Evolutionary conservation across 2,797 vertebrate species (phyloP).

Genomic region (Hypotaenidia okinawae): DNA sequence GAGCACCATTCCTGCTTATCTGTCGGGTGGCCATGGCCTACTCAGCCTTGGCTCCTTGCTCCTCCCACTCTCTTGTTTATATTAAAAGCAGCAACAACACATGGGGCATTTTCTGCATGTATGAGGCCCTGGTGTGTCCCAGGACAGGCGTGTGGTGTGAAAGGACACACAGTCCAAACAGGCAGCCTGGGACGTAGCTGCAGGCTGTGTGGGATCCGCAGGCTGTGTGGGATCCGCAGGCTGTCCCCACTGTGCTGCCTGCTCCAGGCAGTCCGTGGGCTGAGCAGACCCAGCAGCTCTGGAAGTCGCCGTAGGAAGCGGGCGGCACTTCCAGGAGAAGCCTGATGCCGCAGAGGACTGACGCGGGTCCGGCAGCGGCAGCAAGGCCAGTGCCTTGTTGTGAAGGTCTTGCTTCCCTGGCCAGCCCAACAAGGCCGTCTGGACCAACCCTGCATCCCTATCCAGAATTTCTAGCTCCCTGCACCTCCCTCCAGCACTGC

Average conservation of each 20-base stretch:
- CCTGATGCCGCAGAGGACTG: not conserved
- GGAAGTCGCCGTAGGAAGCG: not conserved
- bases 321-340: not conserved
- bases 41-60: not conserved
- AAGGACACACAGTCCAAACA: not conserved
- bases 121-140: not conserved
- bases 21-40: fast-evolving
- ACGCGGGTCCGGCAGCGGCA: not conserved
- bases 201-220: too few relatives aligned
- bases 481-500: not conserved
- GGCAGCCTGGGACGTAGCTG: not conserved
- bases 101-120: fast-evolving
- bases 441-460: not conserved
- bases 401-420: not conserved
- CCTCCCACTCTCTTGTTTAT: not conserved
- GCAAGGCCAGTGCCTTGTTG: not conserved
- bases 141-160: fast-evolving
- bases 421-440: not conserved
- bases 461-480: not conserved
- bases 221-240: too few relatives aligned
- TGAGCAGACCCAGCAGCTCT: not conserved
- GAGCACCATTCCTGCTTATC: not conserved
- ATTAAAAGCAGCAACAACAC: not conserved
- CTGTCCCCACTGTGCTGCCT: not conserved
- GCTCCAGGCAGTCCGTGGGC: fast-evolving